A percentile compares a stretch with the other conserved stretches of the same genome.
phyloP scores from a whole-genome alignment of 2,113 vertebrate genomes.

The Gallinago jamesoni region DNA sequence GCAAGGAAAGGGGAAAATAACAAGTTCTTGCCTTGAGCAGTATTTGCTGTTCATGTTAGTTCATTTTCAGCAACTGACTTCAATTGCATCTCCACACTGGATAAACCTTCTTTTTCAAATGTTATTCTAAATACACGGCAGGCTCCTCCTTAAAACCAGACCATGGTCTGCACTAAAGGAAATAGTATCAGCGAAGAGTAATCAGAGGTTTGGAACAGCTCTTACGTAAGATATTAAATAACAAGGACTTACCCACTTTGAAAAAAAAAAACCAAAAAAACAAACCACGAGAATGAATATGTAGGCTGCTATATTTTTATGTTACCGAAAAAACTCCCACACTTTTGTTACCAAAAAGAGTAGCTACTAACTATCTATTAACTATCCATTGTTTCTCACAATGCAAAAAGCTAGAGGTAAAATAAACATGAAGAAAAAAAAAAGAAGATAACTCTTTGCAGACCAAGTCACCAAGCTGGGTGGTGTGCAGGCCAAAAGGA shows the following conservation, averaged over 20 bases:
- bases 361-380: neutral
- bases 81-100: neutral
- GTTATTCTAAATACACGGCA: neutral
- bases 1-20: neutral
- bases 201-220: neutral
- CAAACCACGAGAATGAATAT: neutral
- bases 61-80: neutral
- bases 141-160: neutral
- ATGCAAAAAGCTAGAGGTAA: neutral
- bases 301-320: neutral
- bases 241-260: neutral
- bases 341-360: neutral
- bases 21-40: neutral
- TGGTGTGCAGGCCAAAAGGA: neutral
- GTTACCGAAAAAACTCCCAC: accelerated
- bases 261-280: neutral
- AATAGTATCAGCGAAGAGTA: neutral
- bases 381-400: neutral
- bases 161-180: neutral
- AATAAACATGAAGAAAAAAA: neutral
- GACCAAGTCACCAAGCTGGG: neutral
- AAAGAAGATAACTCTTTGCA: neutral
- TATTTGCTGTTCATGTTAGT: neutral
- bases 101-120: neutral
- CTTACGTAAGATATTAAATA: neutral